Percentiles rank a stretch among this genome's conserved stretches.
Evolutionary conservation across 2,888 invertebrate genomes (phyloP).

Genomic region (Cylindroiulus punctatus): DNA sequence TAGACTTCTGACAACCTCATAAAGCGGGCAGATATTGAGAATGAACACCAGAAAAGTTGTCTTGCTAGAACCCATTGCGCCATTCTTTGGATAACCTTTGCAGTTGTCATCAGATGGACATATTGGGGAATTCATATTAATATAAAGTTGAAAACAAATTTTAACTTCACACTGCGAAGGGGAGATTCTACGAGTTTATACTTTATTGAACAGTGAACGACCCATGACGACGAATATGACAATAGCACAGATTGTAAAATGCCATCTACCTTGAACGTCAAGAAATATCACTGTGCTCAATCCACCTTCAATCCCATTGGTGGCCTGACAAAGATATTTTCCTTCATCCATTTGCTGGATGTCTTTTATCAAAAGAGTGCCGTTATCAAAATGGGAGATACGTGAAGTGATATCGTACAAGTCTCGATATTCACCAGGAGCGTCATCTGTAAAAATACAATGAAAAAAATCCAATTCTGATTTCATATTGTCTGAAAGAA

Average conservation of each 20-base stretch:
- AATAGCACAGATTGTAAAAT: constrained; percentile 23
- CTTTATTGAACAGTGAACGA: not conserved
- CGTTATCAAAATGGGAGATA: constrained; percentile 88
- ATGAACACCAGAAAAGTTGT: not conserved
- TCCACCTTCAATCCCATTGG: constrained; percentile 94
- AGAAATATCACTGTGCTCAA: constrained; percentile 93
- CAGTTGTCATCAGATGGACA: constrained; percentile 36
- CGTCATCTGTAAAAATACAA: constrained; percentile 74
- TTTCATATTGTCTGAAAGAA: not conserved
- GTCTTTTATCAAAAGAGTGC: constrained; percentile 87
- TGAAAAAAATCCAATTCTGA: constrained; percentile 30
- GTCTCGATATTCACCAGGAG: constrained; percentile 92
- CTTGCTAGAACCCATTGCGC: not conserved
- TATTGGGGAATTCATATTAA: constrained; percentile 31
- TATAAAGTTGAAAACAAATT: not conserved
- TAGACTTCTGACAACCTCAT: not conserved
- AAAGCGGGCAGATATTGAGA: not conserved
- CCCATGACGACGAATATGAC: not conserved
- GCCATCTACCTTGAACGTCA: constrained; percentile 84
- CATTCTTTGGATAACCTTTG: not conserved
- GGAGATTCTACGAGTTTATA: not conserved
- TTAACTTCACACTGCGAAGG: not conserved
- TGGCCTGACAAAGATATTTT: constrained; percentile 94
- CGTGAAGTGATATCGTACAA: constrained; percentile 89
- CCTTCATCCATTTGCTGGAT: constrained; percentile 94